Percentiles rank a stretch among this genome's conserved stretches.
Evolutionary conservation across 2,797 vertebrate species (phyloP).

Genomic region (Pantherophis vulpinus): DNA sequence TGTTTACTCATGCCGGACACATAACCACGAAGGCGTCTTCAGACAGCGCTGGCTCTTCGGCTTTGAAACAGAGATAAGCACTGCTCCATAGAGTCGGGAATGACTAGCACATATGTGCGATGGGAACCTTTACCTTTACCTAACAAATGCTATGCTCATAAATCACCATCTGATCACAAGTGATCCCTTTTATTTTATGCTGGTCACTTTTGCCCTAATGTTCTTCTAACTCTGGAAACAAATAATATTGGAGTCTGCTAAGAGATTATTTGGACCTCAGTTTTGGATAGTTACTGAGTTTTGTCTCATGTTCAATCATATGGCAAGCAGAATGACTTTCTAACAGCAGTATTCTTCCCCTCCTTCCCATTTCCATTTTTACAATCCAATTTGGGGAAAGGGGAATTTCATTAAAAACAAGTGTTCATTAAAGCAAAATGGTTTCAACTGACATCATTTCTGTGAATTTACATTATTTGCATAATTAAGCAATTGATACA

Average conservation of each 20-base stretch:
- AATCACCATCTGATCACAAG: background rate
- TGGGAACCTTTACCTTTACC: no score
- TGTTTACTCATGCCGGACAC: no score
- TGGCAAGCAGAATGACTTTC: background rate
- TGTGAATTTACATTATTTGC: background rate
- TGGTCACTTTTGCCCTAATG: background rate
- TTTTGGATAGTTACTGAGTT: background rate
- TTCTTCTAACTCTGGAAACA: background rate
- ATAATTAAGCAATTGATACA: background rate
- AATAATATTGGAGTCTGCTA: background rate
- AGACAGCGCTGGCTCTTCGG: no score
- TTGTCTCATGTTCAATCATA: background rate
- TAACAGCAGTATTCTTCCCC: background rate
- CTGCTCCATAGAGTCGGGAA: no score
- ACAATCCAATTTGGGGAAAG: background rate
- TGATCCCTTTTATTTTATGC: background rate
- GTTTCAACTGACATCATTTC: background rate
- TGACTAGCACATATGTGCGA: no score
- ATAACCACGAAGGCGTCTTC: no score
- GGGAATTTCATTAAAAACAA: background rate
- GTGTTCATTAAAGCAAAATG: background rate
- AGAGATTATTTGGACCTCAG: background rate
- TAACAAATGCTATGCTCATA: background rate
- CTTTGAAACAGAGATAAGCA: no score
- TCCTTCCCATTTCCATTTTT: background rate